Evolutionary conservation across 2,797 vertebrate species (phyloP).

Genomic region (Huso huso): DNA sequence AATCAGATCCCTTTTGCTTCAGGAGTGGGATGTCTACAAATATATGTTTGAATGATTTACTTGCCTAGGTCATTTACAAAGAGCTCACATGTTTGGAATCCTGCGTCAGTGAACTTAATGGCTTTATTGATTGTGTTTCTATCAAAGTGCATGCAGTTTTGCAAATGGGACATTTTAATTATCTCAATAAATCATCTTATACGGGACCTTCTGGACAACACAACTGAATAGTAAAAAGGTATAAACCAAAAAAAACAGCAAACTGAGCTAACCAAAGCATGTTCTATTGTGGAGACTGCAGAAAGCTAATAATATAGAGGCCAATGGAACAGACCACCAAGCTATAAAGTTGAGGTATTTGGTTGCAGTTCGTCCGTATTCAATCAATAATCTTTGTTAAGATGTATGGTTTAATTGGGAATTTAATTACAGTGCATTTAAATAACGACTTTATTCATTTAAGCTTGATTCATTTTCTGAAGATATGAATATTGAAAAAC

Average conservation of each 20-base stretch:
- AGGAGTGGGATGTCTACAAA: conserved; percentile 31
- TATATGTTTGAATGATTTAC: conserved; percentile 35
- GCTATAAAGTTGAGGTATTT: conserved; percentile 7
- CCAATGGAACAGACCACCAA: neutral
- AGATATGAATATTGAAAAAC: conserved; percentile 23
- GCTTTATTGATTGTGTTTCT: conserved; percentile 46
- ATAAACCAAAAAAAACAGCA: conserved; percentile 8
- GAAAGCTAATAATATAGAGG: conserved; percentile 4
- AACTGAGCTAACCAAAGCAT: conserved; percentile 11
- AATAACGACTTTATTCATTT: conserved; percentile 29
- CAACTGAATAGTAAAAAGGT: neutral
- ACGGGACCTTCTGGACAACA: conserved; percentile 6
- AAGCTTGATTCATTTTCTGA: conserved; percentile 36
- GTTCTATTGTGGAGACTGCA: conserved; percentile 1
- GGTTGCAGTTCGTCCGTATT: conserved; percentile 23
- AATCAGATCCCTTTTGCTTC: conserved; percentile 13
- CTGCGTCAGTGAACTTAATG: conserved; percentile 43
- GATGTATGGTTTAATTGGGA: conserved; percentile 21
- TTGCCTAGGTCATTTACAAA: conserved; percentile 35
- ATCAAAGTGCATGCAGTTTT: conserved; percentile 33
- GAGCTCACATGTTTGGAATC: conserved; percentile 37
- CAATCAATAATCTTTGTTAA: conserved; percentile 35
- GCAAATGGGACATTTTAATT: conserved; percentile 49
- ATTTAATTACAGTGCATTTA: conserved; percentile 29
- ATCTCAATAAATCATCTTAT: conserved; percentile 36